phyloP scores from a whole-genome alignment of 2,888 invertebrate genomes.

The Prostheceraeus crozeri region DNA sequence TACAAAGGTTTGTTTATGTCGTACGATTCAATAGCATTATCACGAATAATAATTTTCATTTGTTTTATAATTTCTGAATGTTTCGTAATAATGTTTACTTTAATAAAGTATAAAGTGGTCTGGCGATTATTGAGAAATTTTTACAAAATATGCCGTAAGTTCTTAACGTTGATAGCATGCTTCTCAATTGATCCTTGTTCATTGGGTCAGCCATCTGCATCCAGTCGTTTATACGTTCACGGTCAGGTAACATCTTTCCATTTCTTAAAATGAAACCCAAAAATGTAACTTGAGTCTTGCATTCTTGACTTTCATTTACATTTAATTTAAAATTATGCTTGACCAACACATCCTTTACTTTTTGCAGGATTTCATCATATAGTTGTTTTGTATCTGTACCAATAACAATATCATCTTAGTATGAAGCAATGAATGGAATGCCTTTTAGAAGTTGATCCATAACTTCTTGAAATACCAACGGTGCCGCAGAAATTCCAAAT shows the following conservation, averaged over 20 bases:
- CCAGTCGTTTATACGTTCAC: constrained; percentile 22
- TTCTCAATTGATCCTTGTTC: constrained; percentile 28
- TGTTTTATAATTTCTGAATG: too few relatives aligned
- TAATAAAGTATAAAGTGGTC: constrained; percentile 7
- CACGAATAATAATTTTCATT: neutral
- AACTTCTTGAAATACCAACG: constrained; percentile 19
- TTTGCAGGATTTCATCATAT: constrained; percentile 13
- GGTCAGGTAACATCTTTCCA: constrained; percentile 27
- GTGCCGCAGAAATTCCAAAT: constrained; percentile 21
- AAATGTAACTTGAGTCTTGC: constrained; percentile 17
- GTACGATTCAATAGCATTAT: neutral
- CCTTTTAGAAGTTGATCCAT: constrained; percentile 17
- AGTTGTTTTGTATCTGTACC: neutral
- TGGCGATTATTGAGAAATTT: neutral
- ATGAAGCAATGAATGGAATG: neutral
- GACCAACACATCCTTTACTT: constrained; percentile 23
- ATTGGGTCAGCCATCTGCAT: constrained; percentile 4
- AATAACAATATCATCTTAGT: constrained; percentile 30
- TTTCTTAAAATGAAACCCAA: constrained; percentile 20
- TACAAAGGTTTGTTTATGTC: neutral
- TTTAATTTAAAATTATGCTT: constrained; percentile 29
- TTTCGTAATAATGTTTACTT: too few relatives aligned
- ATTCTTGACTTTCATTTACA: constrained; percentile 24
- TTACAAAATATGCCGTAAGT: constrained; percentile 40
- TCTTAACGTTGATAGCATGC: constrained; percentile 39